Evolutionary conservation across 2,113 vertebrate genomes (phyloP).

Genomic region (Oenanthe melanoleuca): DNA sequence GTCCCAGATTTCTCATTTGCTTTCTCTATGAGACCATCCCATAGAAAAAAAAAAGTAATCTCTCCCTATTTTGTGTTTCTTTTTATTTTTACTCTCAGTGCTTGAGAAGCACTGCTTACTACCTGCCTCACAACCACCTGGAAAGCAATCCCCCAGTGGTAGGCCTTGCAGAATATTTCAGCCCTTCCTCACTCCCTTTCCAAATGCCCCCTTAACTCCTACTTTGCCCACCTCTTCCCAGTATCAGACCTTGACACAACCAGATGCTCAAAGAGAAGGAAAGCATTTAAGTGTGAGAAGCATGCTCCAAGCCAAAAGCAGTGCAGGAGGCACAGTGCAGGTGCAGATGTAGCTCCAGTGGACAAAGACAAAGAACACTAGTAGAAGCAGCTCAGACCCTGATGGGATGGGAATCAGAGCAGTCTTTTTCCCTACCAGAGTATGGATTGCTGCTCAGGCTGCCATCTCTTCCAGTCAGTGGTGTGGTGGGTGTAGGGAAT

Average conservation of each 20-base stretch:
- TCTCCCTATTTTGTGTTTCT: neutral
- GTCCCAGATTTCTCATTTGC: neutral
- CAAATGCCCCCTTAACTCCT: neutral
- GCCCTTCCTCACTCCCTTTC: neutral
- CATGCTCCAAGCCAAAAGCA: neutral
- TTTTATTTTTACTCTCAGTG: neutral
- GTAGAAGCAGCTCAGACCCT: neutral
- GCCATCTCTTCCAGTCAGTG: constrained; percentile 91
- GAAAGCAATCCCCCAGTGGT: neutral
- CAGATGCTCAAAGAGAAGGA: neutral
- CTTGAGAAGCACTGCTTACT: neutral
- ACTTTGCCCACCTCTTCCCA: neutral
- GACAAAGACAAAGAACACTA: neutral
- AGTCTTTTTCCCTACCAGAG: constrained; percentile 80
- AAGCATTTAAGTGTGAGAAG: neutral
- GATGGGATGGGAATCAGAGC: neutral
- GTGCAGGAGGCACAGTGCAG: neutral
- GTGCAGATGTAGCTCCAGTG: neutral
- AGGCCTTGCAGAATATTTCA: neutral
- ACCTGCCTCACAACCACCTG: neutral
- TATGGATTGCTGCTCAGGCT: constrained; percentile 94
- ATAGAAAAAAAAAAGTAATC: neutral
- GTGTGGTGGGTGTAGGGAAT: constrained; percentile 91
- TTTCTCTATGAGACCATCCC: neutral
- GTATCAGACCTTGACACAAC: neutral